Percentiles rank a stretch among this genome's conserved stretches.
These are phyloP conservation scores for Otolemur crassicaudatus DNA, from an alignment of 2,797 vertebrate genomes.

Conservation along the genomic window DNA sequence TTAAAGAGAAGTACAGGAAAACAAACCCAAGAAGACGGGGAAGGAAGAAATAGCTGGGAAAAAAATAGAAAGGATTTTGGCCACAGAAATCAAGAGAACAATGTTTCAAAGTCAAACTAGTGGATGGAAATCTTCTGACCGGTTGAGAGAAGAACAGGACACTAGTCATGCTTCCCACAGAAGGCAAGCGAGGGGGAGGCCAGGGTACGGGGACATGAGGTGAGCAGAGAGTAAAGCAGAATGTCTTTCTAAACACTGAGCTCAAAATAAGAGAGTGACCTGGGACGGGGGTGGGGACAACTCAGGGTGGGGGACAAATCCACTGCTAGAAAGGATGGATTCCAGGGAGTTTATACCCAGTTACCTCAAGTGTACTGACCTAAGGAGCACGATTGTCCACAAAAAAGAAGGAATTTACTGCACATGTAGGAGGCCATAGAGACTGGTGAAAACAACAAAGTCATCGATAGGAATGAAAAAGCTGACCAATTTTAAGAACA, in stretches of 20 bases:
- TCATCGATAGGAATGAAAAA: background rate
- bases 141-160: background rate
- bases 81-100: background rate
- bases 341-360: background rate
- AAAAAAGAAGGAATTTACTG: background rate
- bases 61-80: background rate
- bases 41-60: background rate
- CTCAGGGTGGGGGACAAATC: background rate
- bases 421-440: background rate
- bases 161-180: background rate
- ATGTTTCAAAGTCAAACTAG: background rate
- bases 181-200: background rate
- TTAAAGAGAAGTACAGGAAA: background rate
- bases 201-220: too few relatives aligned
- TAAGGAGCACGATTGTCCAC: background rate
- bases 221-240: background rate
- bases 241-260: background rate
- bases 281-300: background rate
- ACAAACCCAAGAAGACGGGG: background rate
- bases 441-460: background rate
- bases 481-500: background rate
- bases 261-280: background rate
- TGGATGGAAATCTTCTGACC: background rate
- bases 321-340: background rate
- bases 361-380: background rate